These are phyloP conservation scores for Zosterops japonicus DNA, from an alignment of 2,113 vertebrate species.

Conservation along the genomic window DNA sequence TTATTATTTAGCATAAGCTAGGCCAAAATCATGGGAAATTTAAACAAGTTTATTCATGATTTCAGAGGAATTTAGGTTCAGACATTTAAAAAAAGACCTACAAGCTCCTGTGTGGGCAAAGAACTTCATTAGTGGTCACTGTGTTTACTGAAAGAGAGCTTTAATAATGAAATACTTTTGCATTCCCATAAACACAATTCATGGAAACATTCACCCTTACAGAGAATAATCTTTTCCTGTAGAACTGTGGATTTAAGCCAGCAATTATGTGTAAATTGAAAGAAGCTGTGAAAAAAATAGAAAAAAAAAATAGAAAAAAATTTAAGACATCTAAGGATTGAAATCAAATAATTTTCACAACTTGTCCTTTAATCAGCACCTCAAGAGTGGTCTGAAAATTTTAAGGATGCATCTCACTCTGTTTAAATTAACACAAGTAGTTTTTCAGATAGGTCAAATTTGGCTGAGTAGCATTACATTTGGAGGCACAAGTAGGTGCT, in stretches of 20 bases:
- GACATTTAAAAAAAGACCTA: neutral
- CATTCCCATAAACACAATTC: neutral
- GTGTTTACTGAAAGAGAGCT: neutral
- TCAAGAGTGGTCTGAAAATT: neutral
- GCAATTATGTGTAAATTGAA: neutral
- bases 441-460: neutral
- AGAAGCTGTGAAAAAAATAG: neutral
- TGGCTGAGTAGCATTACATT: neutral
- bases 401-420: neutral
- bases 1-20: neutral
- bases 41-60: neutral
- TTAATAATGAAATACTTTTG: neutral
- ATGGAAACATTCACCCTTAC: neutral
- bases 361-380: neutral
- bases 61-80: neutral
- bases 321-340: neutral
- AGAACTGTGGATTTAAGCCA: neutral
- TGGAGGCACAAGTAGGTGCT: neutral
- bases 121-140: neutral
- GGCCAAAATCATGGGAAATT: neutral
- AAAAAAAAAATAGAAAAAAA: neutral
- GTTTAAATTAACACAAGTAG: neutral
- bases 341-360: neutral
- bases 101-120: neutral
- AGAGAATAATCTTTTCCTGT: neutral